These are phyloP conservation scores for Galeopsomyia nigrocyanea DNA, from an alignment of 2,888 invertebrate genomes.

Conservation along the genomic window DNA sequence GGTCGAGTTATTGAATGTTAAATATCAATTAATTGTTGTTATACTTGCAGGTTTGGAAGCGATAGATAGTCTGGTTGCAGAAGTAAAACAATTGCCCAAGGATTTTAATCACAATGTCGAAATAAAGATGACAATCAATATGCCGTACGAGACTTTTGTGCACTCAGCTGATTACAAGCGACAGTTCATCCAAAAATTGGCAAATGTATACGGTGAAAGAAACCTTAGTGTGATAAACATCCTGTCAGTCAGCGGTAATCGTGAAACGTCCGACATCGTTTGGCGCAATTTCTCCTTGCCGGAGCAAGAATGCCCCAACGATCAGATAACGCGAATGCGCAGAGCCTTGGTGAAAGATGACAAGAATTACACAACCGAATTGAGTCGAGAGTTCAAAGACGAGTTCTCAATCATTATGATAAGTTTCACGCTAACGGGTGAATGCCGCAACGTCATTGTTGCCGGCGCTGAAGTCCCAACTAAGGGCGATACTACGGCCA, in stretches of 20 bases:
- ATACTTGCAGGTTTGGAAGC: slow-evolving; percentile 71
- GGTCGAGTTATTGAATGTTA: no score
- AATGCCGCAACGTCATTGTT: slow-evolving; percentile 71
- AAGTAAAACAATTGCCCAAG: slow-evolving; percentile 77
- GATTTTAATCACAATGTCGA: slow-evolving; percentile 78
- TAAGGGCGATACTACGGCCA: slow-evolving; percentile 64
- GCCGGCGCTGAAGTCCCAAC: slow-evolving; percentile 56
- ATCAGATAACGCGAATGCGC: slow-evolving; percentile 81
- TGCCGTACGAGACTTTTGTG: slow-evolving; percentile 77
- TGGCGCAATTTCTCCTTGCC: slow-evolving; percentile 87
- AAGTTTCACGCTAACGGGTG: slow-evolving; percentile 70
- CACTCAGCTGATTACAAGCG: slow-evolving; percentile 81
- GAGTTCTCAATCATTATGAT: slow-evolving; percentile 77
- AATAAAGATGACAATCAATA: slow-evolving; percentile 84
- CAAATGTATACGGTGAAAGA: slow-evolving; percentile 82
- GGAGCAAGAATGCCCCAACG: slow-evolving; percentile 81
- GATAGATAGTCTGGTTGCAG: slow-evolving; percentile 84
- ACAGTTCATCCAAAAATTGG: slow-evolving; percentile 85
- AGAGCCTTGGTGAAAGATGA: slow-evolving; percentile 80
- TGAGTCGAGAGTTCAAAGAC: slow-evolving; percentile 32
- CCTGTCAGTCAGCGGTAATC: slow-evolving; percentile 74
- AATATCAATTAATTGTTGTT: neutral
- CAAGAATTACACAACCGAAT: slow-evolving; percentile 68
- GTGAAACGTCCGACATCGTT: slow-evolving; percentile 76
- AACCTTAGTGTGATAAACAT: slow-evolving; percentile 82